Base-by-base conservation (phyloP, 2,888 invertebrate genomes). In the Melanophora roralis region DNA sequence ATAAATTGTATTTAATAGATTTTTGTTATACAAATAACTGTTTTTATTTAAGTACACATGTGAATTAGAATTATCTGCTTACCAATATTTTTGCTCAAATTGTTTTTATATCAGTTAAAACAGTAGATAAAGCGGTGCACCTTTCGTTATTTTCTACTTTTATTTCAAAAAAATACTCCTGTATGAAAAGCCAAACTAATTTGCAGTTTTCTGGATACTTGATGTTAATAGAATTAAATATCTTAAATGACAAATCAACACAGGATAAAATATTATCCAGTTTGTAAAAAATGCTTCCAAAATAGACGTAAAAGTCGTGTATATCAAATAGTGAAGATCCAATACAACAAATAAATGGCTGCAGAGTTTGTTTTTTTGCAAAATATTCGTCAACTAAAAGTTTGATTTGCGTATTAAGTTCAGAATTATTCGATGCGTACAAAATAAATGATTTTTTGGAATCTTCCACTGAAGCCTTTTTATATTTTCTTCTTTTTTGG, bases 371-470 rank as follows among this genome's bases (percentile, higher is more conserved):
- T n/a, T 59, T 59, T 14, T 59, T 8, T 2, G 4, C 19, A 40
- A 59, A 59, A 59, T 7, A 23, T 23, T 40, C 57, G 23, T 59
- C 57, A 21, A 59, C 40, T 40, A 40, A 34, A 55, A 55, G 36
- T 55, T 55, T 55, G 19, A 55, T 4, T 34, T 55, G 16, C 19
- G 36, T 36, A 14, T 59, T 59, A n/a, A 59, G 57, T 40, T 59
- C 57, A 21, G 40, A 59, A 21, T 16, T 55, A 34, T 34, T 55
- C 5, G 55, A 19, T 12, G 23, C 49, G n/a, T 12, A 19, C 2
- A 55, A 55, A 1, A 55, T 4, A 36, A 55, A 55, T 11, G 55
- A 55, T 19, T 36, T 36, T 36, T 55, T 55, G 8, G 55, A 55
- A 21, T 55, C 55, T 36, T 34, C 55, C 11, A 49, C 27, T 27